Conservation (phyloP, 2,797 vertebrate genomes). For the Smutsia gigantea region DNA sequence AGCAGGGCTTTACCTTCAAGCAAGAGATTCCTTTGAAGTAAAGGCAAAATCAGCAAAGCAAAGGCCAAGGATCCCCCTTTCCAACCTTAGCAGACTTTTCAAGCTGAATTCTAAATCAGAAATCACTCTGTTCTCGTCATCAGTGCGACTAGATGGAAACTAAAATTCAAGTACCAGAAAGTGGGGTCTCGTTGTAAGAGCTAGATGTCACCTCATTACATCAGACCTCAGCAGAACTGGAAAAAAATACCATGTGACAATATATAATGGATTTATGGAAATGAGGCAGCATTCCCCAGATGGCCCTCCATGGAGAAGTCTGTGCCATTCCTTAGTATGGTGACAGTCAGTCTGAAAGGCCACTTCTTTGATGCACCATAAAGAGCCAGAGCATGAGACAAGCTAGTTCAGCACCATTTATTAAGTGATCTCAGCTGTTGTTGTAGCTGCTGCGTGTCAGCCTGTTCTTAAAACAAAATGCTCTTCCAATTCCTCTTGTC, state of each 20-base stretch:
- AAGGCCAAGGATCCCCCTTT: conserved; percentile 65
- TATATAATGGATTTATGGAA: background rate
- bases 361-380: conserved; percentile 74
- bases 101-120: conserved; percentile 26
- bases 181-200: conserved; percentile 27
- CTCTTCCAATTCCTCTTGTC: conserved; percentile 83
- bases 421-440: conserved; percentile 82
- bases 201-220: conserved; percentile 26
- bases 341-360: conserved; percentile 60
- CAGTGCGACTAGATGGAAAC: background rate
- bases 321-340: conserved; percentile 72
- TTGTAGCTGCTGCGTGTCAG: conserved; percentile 73
- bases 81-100: background rate
- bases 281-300: conserved; percentile 55
- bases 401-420: conserved; percentile 76
- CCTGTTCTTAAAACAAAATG: conserved; percentile 76
- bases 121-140: background rate
- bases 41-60: conserved; percentile 68
- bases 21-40: conserved; percentile 67
- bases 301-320: conserved; percentile 42
- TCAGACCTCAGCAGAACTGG: conserved; percentile 34
- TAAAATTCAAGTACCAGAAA: conserved; percentile 32
- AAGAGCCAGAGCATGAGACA: conserved; percentile 80
- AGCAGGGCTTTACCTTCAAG: conserved; percentile 63
- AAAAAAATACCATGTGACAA: background rate